phyloP scores from a whole-genome alignment of 1,140 invertebrate genomes.

The Fopius arisanus region DNA sequence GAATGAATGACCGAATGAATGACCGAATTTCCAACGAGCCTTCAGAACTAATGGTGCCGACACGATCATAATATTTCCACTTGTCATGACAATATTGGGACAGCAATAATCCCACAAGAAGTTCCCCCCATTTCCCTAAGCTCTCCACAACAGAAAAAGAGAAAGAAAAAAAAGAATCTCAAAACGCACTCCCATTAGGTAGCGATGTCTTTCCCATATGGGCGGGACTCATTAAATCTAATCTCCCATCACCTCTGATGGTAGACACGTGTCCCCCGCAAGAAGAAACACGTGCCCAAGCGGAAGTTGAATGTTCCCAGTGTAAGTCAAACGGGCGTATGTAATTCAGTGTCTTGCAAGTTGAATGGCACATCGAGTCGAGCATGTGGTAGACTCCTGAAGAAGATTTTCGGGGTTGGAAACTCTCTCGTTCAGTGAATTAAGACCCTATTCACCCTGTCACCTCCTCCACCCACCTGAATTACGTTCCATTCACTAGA shows the following conservation, averaged over 20 bases:
- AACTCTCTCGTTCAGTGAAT: constrained; percentile 44
- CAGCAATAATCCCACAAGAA: too few relatives aligned
- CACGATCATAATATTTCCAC: too few relatives aligned
- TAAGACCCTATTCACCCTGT: constrained; percentile 58
- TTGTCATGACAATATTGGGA: too few relatives aligned
- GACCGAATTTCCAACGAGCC: too few relatives aligned
- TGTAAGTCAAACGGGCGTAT: neutral
- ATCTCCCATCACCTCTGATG: neutral
- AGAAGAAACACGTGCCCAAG: neutral
- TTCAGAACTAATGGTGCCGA: too few relatives aligned
- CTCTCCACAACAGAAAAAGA: too few relatives aligned
- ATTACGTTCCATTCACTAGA: constrained; percentile 55
- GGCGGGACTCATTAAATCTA: neutral
- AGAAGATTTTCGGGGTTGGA: constrained; percentile 34
- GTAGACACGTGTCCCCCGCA: neutral
- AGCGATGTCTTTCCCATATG: neutral
- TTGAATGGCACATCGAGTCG: neutral
- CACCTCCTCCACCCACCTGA: constrained; percentile 42
- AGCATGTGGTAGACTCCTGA: constrained; percentile 14
- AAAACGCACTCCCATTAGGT: neutral
- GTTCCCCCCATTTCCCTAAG: too few relatives aligned
- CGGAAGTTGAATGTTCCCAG: neutral
- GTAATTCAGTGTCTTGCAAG: neutral
- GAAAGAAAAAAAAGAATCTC: neutral
- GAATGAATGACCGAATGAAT: too few relatives aligned